Conservation (phyloP, 2,113 vertebrate genomes). For the Sus scrofa region DNA sequence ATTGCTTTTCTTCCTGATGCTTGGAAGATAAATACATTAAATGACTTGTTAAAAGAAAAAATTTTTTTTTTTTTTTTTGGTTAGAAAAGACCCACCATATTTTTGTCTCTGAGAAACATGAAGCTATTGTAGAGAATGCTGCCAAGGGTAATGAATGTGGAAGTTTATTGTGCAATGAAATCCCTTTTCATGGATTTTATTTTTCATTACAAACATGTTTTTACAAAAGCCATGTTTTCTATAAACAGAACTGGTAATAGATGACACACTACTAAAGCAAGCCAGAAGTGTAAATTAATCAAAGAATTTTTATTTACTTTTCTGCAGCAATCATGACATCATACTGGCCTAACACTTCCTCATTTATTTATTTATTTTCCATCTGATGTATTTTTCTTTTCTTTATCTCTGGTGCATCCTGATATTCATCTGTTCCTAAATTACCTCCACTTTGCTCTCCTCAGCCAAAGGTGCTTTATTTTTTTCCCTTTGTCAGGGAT, state of each 20-base stretch:
- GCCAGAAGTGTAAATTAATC: slow-evolving; percentile 85
- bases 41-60: slow-evolving; percentile 35
- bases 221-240: slow-evolving; percentile 77
- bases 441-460: not conserved
- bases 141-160: slow-evolving; percentile 61
- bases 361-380: slow-evolving; percentile 83
- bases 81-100: not conserved
- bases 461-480: not conserved
- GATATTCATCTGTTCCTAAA: not conserved
- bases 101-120: slow-evolving; percentile 25
- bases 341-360: slow-evolving; percentile 75
- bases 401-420: slow-evolving; percentile 37
- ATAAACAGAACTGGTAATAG: slow-evolving; percentile 85
- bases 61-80: not conserved
- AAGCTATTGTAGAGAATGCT: not conserved
- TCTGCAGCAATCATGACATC: slow-evolving; percentile 81
- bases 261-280: slow-evolving; percentile 71
- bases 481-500: not conserved
- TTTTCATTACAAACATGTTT: slow-evolving; percentile 81
- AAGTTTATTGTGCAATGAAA: slow-evolving; percentile 80
- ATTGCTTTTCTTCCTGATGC: slow-evolving; percentile 66
- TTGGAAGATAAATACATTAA: slow-evolving; percentile 70
- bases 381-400: slow-evolving; percentile 45
- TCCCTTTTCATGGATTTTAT: slow-evolving; percentile 81
- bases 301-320: slow-evolving; percentile 79